phyloP scores from a whole-genome alignment of 1,140 invertebrate genomes.

The Holotrichia oblita region DNA sequence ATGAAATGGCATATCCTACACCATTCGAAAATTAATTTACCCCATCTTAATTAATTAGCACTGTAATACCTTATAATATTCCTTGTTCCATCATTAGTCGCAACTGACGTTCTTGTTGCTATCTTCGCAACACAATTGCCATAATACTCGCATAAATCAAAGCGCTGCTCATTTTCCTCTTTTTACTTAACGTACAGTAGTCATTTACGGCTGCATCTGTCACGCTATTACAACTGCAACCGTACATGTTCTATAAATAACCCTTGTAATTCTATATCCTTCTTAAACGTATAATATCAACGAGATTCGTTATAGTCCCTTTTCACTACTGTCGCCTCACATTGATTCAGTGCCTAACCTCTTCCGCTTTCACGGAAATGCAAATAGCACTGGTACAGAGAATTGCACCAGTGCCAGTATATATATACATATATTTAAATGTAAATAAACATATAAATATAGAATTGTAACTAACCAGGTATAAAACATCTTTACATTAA shows the following conservation, averaged over 20 bases:
- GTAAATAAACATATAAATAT: too few species aligned
- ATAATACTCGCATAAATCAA: constrained; percentile 12
- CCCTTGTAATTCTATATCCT: background rate
- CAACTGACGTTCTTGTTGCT: background rate
- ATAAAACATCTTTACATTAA: too few species aligned
- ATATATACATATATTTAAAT: too few species aligned
- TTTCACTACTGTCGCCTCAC: background rate
- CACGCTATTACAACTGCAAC: background rate
- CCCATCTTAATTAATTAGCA: too few species aligned
- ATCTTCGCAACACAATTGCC: background rate
- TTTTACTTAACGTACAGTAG: background rate
- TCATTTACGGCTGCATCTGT: background rate
- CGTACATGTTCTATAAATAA: constrained; percentile 4
- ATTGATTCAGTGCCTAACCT: background rate
- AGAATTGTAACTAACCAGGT: too few species aligned
- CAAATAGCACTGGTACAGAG: background rate
- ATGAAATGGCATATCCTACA: too few species aligned
- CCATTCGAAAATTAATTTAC: too few species aligned
- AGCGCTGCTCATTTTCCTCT: background rate
- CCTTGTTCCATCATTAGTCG: background rate
- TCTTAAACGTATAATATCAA: constrained; percentile 1
- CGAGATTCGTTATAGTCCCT: background rate
- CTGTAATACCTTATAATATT: background rate
- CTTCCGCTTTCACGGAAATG: background rate
- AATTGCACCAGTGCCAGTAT: background rate